Conservation (phyloP, 2,113 vertebrate species). For the Ictidomys tridecemlineatus region DNA sequence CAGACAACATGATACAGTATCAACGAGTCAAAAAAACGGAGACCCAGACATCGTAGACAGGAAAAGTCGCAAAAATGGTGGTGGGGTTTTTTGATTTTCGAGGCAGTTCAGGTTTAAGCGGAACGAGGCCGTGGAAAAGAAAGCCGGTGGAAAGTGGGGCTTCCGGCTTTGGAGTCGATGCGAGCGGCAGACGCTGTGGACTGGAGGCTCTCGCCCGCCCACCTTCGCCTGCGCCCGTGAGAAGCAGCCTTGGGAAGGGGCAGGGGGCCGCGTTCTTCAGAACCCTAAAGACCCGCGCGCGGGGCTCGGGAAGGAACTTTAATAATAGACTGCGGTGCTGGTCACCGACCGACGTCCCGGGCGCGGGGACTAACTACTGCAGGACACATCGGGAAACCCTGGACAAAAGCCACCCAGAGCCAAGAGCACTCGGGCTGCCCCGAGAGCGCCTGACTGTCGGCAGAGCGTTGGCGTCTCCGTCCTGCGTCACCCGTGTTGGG, state of each 20-base stretch:
- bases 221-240: conserved; percentile 48
- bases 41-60: conserved; percentile 81
- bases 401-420: background rate
- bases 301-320: background rate
- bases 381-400: background rate
- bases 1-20: conserved; percentile 77
- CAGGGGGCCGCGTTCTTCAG: conserved; percentile 46
- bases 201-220: conserved; percentile 74
- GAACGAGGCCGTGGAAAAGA: background rate
- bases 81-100: background rate
- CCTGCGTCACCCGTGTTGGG: background rate
- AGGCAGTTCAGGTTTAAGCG: background rate
- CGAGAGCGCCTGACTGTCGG: background rate
- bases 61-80: conserved; percentile 72
- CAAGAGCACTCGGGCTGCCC: background rate
- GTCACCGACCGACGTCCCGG: too few species aligned
- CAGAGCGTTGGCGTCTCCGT: background rate
- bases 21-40: conserved; percentile 57
- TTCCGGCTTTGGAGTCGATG: conserved; percentile 21
- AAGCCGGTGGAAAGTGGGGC: conserved; percentile 43
- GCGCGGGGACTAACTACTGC: background rate
- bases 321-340: too few species aligned
- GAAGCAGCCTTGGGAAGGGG: conserved; percentile 65
- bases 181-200: conserved; percentile 76
- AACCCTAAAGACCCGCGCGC: background rate